Conservation (phyloP, 2,888 invertebrate species). For the Germaria angustata region DNA sequence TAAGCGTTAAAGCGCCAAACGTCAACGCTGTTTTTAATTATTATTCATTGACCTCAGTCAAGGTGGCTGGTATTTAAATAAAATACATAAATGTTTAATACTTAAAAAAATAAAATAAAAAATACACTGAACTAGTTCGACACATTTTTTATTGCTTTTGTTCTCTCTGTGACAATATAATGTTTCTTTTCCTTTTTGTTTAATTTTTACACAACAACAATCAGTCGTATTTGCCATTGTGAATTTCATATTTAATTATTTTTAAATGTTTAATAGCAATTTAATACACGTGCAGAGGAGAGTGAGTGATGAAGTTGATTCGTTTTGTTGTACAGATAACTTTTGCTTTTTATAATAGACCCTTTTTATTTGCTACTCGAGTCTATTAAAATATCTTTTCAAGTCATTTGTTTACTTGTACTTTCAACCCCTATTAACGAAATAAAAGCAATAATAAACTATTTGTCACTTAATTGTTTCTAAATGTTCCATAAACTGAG, state of each 20-base stretch:
- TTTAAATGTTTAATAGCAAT: constrained; percentile 25
- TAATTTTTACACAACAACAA: neutral
- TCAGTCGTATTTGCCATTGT: neutral
- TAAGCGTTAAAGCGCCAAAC: neutral
- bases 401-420: constrained; percentile 36
- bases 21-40: constrained; percentile 14
- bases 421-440: constrained; percentile 52
- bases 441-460: constrained; percentile 5
- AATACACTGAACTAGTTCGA: neutral
- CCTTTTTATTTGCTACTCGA: constrained; percentile 29
- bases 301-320: constrained; percentile 11
- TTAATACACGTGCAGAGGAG: constrained; percentile 29
- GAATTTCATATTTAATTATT: neutral
- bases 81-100: constrained; percentile 11
- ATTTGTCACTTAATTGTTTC: constrained; percentile 50
- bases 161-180: neutral
- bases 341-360: constrained; percentile 4
- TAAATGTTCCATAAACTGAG: constrained; percentile 30
- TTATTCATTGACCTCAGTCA: constrained; percentile 60
- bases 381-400: constrained; percentile 10
- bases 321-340: neutral
- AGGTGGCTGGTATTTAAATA: constrained; percentile 47
- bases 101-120: neutral
- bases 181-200: neutral
- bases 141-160: neutral